Conservation (phyloP, 2,888 invertebrate species). For the Neuroscelio doddi region DNA sequence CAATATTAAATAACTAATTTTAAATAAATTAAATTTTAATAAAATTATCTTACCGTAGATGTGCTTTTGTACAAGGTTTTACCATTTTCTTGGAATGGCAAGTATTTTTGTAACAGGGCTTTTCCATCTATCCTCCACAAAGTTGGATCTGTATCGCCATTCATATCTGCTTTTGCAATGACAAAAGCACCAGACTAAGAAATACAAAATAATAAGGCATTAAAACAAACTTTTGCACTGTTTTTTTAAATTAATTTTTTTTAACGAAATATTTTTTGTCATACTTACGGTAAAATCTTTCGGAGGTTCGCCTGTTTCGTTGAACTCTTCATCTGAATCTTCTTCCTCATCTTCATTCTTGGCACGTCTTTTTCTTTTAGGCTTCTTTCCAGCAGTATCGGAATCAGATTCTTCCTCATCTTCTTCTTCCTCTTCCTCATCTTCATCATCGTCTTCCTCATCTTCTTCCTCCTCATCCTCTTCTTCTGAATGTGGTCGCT, state of each 20-base stretch:
- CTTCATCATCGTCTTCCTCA: slow-evolving; percentile 65
- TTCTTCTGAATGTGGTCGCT: slow-evolving; percentile 68
- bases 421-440: slow-evolving; percentile 66
- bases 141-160: slow-evolving; percentile 72
- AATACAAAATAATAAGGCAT: slow-evolving; percentile 19
- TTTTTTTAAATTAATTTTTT: background rate
- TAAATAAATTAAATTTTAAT: no score
- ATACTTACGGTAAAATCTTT: slow-evolving; percentile 67
- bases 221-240: background rate
- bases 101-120: slow-evolving; percentile 76
- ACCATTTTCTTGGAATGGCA: slow-evolving; percentile 74
- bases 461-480: slow-evolving; percentile 64
- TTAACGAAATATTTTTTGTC: background rate
- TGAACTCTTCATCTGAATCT: slow-evolving; percentile 67
- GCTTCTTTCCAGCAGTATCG: slow-evolving; percentile 63
- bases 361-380: slow-evolving; percentile 61
- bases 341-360: slow-evolving; percentile 68
- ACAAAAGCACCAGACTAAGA: slow-evolving; percentile 76
- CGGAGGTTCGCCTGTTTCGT: slow-evolving; percentile 66
- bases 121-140: slow-evolving; percentile 78
- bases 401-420: slow-evolving; percentile 68
- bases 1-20: no score
- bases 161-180: slow-evolving; percentile 74
- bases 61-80: slow-evolving; percentile 74
- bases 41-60: slow-evolving; percentile 74